A percentile compares a stretch with the other conserved stretches of the same genome.
Conservation (phyloP, 1,140 invertebrate genomes). For the Lysiphlebus fabarum region DNA sequence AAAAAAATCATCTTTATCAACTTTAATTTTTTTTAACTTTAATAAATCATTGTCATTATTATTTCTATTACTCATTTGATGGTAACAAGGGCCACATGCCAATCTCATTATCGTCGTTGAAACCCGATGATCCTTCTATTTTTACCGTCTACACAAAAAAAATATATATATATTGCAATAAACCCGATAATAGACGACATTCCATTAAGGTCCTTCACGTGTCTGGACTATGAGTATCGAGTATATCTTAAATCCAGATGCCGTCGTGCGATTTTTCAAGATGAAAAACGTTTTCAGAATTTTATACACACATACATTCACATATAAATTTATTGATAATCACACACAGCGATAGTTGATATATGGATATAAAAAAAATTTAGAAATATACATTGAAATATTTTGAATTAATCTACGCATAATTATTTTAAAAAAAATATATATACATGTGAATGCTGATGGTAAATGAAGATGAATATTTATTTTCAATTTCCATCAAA, state of each 20-base stretch:
- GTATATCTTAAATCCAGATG: conserved; percentile 24
- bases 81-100: conserved; percentile 19
- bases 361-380: no score
- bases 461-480: no score
- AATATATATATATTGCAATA: not conserved
- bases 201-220: conserved; percentile 24
- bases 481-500: no score
- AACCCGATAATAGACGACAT: conserved; percentile 25
- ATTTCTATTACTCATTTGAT: not conserved
- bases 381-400: no score
- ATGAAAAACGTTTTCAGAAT: conserved; percentile 4
- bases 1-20: no score
- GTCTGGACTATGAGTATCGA: conserved; percentile 16
- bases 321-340: not conserved
- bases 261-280: conserved; percentile 21
- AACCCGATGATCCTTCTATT: conserved; percentile 23
- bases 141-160: not conserved
- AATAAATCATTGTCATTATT: conserved; percentile 1
- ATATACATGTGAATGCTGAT: no score
- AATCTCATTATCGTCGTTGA: conserved; percentile 23
- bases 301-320: not conserved
- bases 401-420: no score
- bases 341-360: no score
- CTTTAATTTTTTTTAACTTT: conserved; percentile 6
- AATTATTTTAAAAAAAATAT: no score